Evolutionary conservation across 2,797 vertebrate genomes (phyloP), one percentile per base, ranked within the genome.

Genomic region (Sitta carolinensis): DNA sequence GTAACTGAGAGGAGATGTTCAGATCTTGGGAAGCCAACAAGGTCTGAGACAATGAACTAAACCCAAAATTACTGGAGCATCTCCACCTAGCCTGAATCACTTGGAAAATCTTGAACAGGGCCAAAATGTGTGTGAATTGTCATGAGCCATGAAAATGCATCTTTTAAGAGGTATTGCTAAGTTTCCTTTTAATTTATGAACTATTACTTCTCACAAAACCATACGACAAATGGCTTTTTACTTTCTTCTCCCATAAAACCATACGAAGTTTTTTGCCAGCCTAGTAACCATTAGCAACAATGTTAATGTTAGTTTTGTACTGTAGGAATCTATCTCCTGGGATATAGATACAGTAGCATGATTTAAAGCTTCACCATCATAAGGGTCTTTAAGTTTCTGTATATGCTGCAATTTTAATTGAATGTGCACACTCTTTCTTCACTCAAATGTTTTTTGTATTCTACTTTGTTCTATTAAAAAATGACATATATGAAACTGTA

Each of bases 271-370:
- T 93, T 96, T 84, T 93, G 58, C 66, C 68, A 81, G 69, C 47
- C 69, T 70, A 73, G 62, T 59, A 82, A 90, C 54, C 45, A 85
- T 87, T 89, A 93, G 40, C 58, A 93, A 94, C 92, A 94, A 80
- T 36, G 18, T 83, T 89, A 67, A 57, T 43, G 45, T 62, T 85
- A 78, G 58, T 75, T 92, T 91, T 86, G 68, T 62, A 7, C 50
- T 78, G 79, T 84, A 84, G 75, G 84, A 85, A 52, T 57, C 66
- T 68, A 26, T 67, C 89, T 93, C 93, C 78, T 86, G 91, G 76
- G 84, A 92, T 88, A 86, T 26, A 79, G 69, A 93, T 75, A 81
- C 72, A 91, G 95, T 76, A 95, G 69, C 67, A 76, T 86, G 91
- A 96, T 96, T 95, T 95, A 95, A 92, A 92, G 36, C 69, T 69